Evolutionary conservation across 1,140 invertebrate genomes (phyloP).

Genomic region (Zaprionus africanus): DNA sequence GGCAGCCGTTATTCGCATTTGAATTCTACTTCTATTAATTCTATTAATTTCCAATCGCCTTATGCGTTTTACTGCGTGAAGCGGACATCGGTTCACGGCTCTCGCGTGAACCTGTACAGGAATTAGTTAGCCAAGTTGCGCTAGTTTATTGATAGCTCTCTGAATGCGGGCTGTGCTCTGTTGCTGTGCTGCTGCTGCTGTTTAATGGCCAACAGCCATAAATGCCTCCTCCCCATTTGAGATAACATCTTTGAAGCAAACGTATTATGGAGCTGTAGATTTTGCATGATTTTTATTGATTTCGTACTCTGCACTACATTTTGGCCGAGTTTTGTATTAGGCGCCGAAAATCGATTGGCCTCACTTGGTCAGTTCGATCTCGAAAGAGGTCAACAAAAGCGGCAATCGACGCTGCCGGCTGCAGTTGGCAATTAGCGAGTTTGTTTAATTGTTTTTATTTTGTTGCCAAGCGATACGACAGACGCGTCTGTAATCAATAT

Average conservation of each 20-base stretch:
- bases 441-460: slow-evolving; percentile 39
- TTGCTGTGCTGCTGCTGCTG: background rate
- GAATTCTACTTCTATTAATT: slow-evolving; percentile 65
- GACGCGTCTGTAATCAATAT: slow-evolving; percentile 34
- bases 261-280: background rate
- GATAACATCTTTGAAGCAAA: background rate
- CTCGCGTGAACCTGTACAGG: background rate
- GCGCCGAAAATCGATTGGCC: slow-evolving; percentile 9
- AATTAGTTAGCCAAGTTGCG: background rate
- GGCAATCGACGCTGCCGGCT: slow-evolving; percentile 43
- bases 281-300: slow-evolving; percentile 3
- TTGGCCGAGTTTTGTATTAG: background rate
- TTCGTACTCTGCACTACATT: slow-evolving; percentile 24
- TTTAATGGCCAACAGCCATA: slow-evolving; percentile 7
- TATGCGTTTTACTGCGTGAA: slow-evolving; percentile 52
- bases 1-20: slow-evolving; percentile 67
- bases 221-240: background rate
- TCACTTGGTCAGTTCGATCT: background rate
- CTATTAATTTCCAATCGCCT: slow-evolving; percentile 74
- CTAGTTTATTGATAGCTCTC: background rate
- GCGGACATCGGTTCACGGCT: slow-evolving; percentile 27
- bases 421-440: slow-evolving; percentile 67
- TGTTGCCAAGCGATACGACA: slow-evolving; percentile 38
- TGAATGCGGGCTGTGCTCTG: background rate
- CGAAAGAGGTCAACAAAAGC: slow-evolving; percentile 62